Evolutionary conservation across 2,113 vertebrate species (phyloP).

Genomic region (Oenanthe oenanthe): DNA sequence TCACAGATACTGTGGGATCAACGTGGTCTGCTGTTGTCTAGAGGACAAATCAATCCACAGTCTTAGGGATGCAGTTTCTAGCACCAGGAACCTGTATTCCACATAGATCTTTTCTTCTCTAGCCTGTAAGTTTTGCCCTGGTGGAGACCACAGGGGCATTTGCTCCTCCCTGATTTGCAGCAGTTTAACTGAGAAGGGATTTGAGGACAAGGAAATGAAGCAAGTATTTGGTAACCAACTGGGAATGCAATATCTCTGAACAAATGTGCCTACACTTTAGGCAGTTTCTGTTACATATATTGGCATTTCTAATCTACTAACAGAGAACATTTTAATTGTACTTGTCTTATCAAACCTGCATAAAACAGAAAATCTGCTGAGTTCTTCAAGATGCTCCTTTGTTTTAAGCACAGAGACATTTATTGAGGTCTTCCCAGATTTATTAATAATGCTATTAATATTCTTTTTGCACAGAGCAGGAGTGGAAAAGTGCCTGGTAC

Average conservation of each 20-base stretch:
- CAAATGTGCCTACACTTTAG: neutral
- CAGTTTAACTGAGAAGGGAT: neutral
- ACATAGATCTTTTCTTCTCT: neutral
- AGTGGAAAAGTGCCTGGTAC: constrained; percentile 24
- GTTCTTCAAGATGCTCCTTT: constrained; percentile 44
- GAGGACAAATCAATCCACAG: neutral
- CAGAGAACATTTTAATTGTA: constrained; percentile 31
- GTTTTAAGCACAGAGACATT: constrained; percentile 34
- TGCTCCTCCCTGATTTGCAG: neutral
- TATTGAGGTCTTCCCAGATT: constrained; percentile 30
- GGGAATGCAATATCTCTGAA: constrained; percentile 12
- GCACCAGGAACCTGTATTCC: neutral
- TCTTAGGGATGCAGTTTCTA: neutral
- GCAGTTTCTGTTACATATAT: constrained; percentile 22
- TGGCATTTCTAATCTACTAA: constrained; percentile 32
- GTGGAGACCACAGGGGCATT: neutral
- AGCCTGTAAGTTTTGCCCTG: neutral
- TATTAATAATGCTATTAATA: constrained; percentile 63
- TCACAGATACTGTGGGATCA: neutral
- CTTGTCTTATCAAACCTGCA: constrained; percentile 21
- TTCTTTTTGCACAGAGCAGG: constrained; percentile 43
- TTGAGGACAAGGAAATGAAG: neutral
- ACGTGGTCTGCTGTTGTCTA: neutral
- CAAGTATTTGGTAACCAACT: neutral
- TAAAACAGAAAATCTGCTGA: constrained; percentile 26